phyloP scores from a whole-genome alignment of 2,888 invertebrate species.

The Scrobipalpa atriplicella region DNA sequence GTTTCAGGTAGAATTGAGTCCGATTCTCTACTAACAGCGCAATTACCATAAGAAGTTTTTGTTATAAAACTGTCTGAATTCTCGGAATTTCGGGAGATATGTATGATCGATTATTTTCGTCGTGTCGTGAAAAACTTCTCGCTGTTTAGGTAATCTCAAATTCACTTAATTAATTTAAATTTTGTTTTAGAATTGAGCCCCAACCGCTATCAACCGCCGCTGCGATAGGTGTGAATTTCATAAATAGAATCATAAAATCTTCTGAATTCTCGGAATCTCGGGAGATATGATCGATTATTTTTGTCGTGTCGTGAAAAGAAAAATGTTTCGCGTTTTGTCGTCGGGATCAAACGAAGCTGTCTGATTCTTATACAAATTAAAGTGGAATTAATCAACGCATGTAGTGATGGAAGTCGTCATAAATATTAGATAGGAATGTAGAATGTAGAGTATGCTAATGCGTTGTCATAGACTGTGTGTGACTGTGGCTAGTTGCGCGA shows the following conservation, averaged over 20 bases:
- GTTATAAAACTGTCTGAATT: constrained; percentile 56
- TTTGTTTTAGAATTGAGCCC: neutral
- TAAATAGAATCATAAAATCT: constrained; percentile 43
- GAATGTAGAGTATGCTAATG: constrained; percentile 26
- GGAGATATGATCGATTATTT: constrained; percentile 78
- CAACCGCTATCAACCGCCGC: neutral
- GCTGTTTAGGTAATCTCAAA: no score
- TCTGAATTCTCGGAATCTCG: constrained; percentile 61
- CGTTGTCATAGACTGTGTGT: constrained; percentile 18
- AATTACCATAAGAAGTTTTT: no score
- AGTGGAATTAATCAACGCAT: constrained; percentile 75
- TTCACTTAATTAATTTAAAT: no score
- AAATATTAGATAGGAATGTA: constrained; percentile 24
- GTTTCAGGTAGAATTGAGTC: no score
- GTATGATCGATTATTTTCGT: constrained; percentile 78
- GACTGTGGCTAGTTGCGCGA: neutral
- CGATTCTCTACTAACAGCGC: no score
- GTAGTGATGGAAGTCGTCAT: constrained; percentile 57
- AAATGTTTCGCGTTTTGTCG: constrained; percentile 70
- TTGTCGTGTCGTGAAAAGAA: constrained; percentile 73
- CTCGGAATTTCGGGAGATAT: constrained; percentile 66
- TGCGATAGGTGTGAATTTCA: constrained; percentile 7
- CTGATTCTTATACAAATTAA: constrained; percentile 78
- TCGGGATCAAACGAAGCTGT: constrained; percentile 78
- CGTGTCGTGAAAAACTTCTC: constrained; percentile 71